Evolutionary conservation across 1,140 invertebrate genomes (phyloP), one percentile per base, ranked within the genome.

Genomic region (Lepidotrigona ventralis): DNA sequence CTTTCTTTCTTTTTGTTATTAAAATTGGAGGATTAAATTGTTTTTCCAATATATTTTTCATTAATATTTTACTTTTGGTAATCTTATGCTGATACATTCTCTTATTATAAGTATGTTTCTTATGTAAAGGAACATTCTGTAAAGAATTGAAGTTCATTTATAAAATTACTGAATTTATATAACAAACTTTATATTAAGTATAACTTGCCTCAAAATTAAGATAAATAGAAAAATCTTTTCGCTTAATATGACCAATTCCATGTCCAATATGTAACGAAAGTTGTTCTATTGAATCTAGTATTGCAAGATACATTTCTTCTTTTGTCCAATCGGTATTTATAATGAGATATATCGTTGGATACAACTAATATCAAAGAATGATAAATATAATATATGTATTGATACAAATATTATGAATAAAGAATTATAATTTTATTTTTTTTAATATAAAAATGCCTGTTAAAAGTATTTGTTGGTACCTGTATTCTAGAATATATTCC

Each of bases 301-400:
- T 53, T 54, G 85, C 75, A 33, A 93, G 71, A 79, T 87, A 91
- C 60, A 92, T 86, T 86, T 93, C 91, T 78, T 91, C 92, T 39
- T 89, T 85, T 11, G 83, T 80, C 84, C 73, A 92, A 75, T 91
- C 82, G 17, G 26, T 79, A 71, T 92, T 89, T 64, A 92, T 80
- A 21, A 88, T 85, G 6, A 92, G 53, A 29, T 72, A 23, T 21
- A 63, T 74, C 19, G 69, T 5, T 72, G 76, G 68, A 26, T 53
- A 26, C 51, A 90, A 64, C 90, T 90, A 39, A 80, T 58, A 4
- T 33, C 53, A 68, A 54, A 26, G n/a, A 58, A n/a, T 60, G 12
- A 26, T 21, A 14, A 2, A 2, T 23, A 76, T 69, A 58, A 76
- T 83, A 66, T 75, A 54, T 58, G 79, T 72, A 77, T 86, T 21